Base-by-base conservation (phyloP, 2,113 vertebrate species). In the Malurus alboscapulatus region DNA sequence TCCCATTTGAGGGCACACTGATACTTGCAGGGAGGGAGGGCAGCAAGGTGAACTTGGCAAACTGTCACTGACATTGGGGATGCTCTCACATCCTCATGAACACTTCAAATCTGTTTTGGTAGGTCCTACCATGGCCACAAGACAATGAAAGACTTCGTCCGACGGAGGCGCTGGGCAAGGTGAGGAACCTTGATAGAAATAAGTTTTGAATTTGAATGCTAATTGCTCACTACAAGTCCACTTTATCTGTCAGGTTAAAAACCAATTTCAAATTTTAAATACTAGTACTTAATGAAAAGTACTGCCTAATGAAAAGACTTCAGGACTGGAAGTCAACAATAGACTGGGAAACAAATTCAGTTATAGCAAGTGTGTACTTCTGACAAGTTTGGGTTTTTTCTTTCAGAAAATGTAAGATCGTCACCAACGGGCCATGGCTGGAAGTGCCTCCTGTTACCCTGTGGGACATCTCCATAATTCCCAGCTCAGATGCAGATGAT, bases 131-230 rank as follows among this genome's bases (percentile, higher is more conserved):
- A 99, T 1, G 98, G 99, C 30, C 97, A 99, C 97, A 99, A 99
- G 98, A 99, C 98, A 53, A 98, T 99, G 96, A 99, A 99, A 97
- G 99, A 99, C 96, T 99, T 99, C 91, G 99, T 99, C 32, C 97
- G 99, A 77, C 98, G 99, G 90, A 98, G 99, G 94, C 98, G 99
- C 88, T 99, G 99, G 99, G 98, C 98, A 93, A 99, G 99, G 99
- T 99, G 97, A 96, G 86, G 47, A 54, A 21, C 32, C 27, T 24
- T 65, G 21, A 36, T 34, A 25, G 1, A 69, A 53, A 9, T 27
- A 30, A 58, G n/a, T 55, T 79, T 67, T 73, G 53, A 84, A n/a
- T 8, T 62, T 19, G 17, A 68, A 54, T 48, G n/a, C 25, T 55
- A 10, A 18, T 24, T 68, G 65, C 67, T 94, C 57, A 54, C 32